Conservation (phyloP, 2,797 vertebrate species). For the Cyclura pinguis region DNA sequence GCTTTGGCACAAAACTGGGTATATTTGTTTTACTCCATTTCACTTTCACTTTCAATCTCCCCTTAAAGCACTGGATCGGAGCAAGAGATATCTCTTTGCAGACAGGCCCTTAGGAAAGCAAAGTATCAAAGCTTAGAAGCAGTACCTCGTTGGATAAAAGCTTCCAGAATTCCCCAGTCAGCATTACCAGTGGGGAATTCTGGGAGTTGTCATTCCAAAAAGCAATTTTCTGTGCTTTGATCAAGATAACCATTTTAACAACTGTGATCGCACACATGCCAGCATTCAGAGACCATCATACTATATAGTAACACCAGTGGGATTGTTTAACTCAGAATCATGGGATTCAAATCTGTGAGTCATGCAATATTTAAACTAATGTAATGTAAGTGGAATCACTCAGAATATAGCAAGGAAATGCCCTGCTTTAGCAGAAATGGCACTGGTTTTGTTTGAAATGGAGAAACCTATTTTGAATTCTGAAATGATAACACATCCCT, state of each 20-base stretch:
- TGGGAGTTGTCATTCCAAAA: too few species aligned
- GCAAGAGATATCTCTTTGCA: background rate
- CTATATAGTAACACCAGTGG: background rate
- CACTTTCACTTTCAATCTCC: background rate
- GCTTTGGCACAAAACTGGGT: too few species aligned
- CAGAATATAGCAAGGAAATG: background rate
- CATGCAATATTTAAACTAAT: background rate
- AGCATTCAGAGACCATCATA: background rate
- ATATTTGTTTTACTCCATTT: too few species aligned
- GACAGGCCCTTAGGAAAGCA: background rate
- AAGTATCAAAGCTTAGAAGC: background rate
- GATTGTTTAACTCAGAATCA: background rate
- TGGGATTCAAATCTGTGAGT: background rate
- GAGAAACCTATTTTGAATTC: background rate
- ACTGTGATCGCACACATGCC: background rate
- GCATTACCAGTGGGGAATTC: too few species aligned
- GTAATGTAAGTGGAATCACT: constrained; percentile 3
- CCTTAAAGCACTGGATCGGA: background rate
- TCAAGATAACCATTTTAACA: background rate
- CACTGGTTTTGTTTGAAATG: constrained; percentile 13
- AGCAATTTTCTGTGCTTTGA: too few species aligned
- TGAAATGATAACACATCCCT: constrained; percentile 10
- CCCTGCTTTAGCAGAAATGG: background rate
- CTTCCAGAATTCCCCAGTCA: too few species aligned
- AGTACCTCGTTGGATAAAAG: too few species aligned